A percentile compares a stretch with the other conserved stretches of the same genome.
phyloP scores from a whole-genome alignment of 2,113 vertebrate species.

The Pimephales promelas region DNA sequence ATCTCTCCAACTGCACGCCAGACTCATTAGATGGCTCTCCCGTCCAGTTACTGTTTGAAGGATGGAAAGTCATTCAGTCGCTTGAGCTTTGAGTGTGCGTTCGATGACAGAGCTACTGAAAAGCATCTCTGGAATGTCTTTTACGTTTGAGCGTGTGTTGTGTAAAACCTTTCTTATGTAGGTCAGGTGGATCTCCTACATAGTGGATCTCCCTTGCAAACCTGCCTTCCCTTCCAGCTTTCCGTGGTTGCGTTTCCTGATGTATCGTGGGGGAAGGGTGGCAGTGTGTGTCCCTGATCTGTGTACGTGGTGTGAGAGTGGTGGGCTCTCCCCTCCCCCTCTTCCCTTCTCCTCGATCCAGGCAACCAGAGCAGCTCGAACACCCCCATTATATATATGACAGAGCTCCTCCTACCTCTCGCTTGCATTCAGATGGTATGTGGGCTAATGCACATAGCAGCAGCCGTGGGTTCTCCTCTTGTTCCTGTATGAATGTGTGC shows the following conservation, averaged over 20 bases:
- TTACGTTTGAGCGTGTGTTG: not conserved
- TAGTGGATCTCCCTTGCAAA: not conserved
- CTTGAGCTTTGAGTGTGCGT: not conserved
- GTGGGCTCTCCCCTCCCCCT: constrained; percentile 60
- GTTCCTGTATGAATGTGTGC: constrained; percentile 5
- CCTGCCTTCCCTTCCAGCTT: constrained; percentile 42
- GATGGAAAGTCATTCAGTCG: constrained; percentile 22
- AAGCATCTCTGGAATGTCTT: not conserved
- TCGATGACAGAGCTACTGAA: not conserved
- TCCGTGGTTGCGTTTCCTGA: constrained; percentile 53
- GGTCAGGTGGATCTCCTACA: constrained; percentile 37
- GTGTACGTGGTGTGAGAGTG: constrained; percentile 50
- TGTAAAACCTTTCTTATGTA: constrained; percentile 41
- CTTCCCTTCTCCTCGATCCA: constrained; percentile 28
- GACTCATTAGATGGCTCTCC: constrained; percentile 1
- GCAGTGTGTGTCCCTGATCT: constrained; percentile 17
- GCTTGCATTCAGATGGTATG: constrained; percentile 7
- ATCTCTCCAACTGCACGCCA: not conserved
- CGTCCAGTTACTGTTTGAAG: not conserved
- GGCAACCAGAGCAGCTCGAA: constrained; percentile 49
- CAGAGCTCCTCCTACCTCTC: constrained; percentile 44
- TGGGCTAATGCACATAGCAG: constrained; percentile 22
- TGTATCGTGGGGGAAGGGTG: constrained; percentile 57
- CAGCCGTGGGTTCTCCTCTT: not conserved
- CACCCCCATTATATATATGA: constrained; percentile 53